A percentile compares a stretch with the other conserved stretches of the same genome.
Evolutionary conservation across 2,888 invertebrate species (phyloP).

Genomic region (Cataglyphis cursor): DNA sequence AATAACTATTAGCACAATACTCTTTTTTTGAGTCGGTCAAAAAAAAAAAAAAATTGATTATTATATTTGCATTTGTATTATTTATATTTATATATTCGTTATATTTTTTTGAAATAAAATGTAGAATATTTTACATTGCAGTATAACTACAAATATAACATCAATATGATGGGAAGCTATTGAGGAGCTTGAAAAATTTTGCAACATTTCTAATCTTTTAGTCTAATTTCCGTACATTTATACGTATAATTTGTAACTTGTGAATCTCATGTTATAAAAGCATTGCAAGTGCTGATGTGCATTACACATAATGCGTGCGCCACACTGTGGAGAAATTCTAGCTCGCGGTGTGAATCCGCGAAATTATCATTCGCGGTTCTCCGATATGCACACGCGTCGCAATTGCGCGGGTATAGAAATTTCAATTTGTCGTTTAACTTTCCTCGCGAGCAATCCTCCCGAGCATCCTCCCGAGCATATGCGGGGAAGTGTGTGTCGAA

Average conservation of each 20-base stretch:
- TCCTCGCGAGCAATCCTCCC: not conserved
- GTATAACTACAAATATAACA: not conserved
- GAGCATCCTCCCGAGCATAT: not conserved
- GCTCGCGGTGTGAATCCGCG: not conserved
- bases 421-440: slow-evolving; percentile 20
- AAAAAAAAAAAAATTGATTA: not conserved
- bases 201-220: not conserved
- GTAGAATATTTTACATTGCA: not conserved
- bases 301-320: not conserved
- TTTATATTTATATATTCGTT: not conserved
- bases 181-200: not conserved
- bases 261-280: not conserved
- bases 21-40: not conserved
- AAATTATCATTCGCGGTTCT: slow-evolving; percentile 4
- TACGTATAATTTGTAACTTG: not conserved
- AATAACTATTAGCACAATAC: not conserved
- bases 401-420: slow-evolving; percentile 2
- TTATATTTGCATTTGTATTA: not conserved
- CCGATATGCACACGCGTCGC: not conserved
- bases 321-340: not conserved
- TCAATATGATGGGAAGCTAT: not conserved
- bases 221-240: not conserved
- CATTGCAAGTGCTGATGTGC: not conserved
- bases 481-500: slow-evolving; percentile 16
- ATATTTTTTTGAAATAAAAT: slow-evolving; percentile 1